Evolutionary conservation across 2,888 invertebrate species (phyloP).

Genomic region (Drosophila histrio): DNA sequence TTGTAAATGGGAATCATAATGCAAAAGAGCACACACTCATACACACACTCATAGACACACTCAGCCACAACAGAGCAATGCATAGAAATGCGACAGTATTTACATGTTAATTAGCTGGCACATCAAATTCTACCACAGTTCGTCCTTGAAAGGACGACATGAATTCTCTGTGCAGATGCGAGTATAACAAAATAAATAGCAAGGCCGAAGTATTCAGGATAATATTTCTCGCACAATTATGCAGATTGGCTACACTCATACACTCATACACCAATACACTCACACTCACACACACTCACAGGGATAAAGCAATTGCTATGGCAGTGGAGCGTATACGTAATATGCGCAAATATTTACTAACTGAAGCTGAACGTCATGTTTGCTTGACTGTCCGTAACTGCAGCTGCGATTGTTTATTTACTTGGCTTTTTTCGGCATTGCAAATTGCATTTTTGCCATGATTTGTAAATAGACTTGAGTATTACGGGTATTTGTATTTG

Average conservation of each 20-base stretch:
- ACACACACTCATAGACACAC: constrained; percentile 2
- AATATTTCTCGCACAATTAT: constrained; percentile 71
- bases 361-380: constrained; percentile 58
- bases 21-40: constrained; percentile 15
- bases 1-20: constrained; percentile 34
- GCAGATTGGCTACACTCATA: constrained; percentile 58
- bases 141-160: constrained; percentile 63
- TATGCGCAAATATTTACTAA: constrained; percentile 63
- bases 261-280: neutral
- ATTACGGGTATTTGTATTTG: constrained; percentile 40
- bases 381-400: constrained; percentile 42
- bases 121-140: constrained; percentile 47
- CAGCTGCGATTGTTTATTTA: constrained; percentile 46
- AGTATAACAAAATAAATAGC: constrained; percentile 44
- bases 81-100: constrained; percentile 62
- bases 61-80: constrained; percentile 27
- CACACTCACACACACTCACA: neutral
- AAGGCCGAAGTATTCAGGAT: constrained; percentile 40
- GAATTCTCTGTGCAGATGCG: constrained; percentile 26
- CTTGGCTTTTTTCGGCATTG: constrained; percentile 37
- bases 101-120: constrained; percentile 70
- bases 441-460: constrained; percentile 72
- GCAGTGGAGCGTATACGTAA: constrained; percentile 50
- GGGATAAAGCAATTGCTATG: constrained; percentile 35
- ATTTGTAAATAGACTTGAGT: constrained; percentile 74